phyloP scores from a whole-genome alignment of 2,113 vertebrate species.

The Balaeniceps rex region DNA sequence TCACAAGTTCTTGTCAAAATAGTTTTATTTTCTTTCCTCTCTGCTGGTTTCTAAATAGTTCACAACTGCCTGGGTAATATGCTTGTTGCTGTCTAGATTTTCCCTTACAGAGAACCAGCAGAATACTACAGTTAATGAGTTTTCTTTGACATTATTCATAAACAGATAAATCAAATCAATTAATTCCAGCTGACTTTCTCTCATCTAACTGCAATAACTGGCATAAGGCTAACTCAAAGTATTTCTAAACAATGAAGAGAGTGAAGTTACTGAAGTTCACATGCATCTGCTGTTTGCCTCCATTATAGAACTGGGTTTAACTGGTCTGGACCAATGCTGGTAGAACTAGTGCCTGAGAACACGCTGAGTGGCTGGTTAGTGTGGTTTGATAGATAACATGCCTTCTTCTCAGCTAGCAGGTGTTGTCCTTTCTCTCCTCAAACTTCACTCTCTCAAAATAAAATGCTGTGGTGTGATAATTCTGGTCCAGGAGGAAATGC shows the following conservation, averaged over 20 bases:
- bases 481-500: not conserved
- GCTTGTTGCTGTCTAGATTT: not conserved
- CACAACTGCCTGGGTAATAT: not conserved
- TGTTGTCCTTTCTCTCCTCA: not conserved
- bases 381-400: not conserved
- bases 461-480: not conserved
- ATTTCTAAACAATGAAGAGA: not conserved
- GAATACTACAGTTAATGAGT: not conserved
- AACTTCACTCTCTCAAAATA: not conserved
- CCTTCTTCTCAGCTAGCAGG: not conserved
- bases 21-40: not conserved
- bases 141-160: slow-evolving; percentile 1
- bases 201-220: not conserved
- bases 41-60: not conserved
- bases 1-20: not conserved
- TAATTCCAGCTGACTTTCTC: not conserved
- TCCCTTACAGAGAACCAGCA: not conserved
- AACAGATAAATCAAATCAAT: not conserved
- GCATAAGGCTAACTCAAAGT: not conserved
- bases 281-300: not conserved
- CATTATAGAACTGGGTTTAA: not conserved
- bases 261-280: not conserved
- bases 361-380: not conserved
- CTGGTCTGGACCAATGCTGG: not conserved
- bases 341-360: not conserved